Base-by-base conservation (phyloP, 2,888 invertebrate species). In the Scaptomyza tumidula region DNA sequence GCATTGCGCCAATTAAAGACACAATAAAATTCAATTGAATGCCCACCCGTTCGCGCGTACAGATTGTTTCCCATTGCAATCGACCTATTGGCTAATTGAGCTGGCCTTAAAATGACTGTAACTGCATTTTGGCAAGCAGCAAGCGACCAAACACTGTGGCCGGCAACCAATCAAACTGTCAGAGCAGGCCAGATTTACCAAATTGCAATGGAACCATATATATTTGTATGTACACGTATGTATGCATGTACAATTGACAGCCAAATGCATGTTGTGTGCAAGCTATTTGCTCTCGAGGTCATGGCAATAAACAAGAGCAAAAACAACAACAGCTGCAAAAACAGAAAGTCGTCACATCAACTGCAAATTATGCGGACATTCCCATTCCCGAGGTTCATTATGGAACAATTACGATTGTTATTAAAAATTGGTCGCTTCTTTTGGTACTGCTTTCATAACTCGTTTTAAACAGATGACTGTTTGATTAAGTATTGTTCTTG, bases 1-100 rank as follows among this genome's bases (percentile, higher is more conserved):
- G 54, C 69, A 78, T 71, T 59, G 61, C 63, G 55, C 57, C 88
- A 86, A 86, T 83, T 84, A 88, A 86, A 86, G 87, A 80, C 88
- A 72, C 86, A 75, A 84, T 84, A 75, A 84, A 84, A 86, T 80
- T 78, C 84, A 83, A 88, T 84, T 71, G 88, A 46, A 54, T 35
- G 19, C 53, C 43, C 52, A 33, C 33, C 16, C 46, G 35, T 3
- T 9, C 10, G 33, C 33, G 33, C 41, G 16, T 10, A 16, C 41
- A 16, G 16, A n/a, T 24, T 24, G 31, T 53, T 70, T 39, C 19
- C 33, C 49, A 60, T 46, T 53, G 54, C 54, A 52, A 31, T 65
- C 72, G 27, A 50, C 14, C 41, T 24, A 52, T 29, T 31, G 60
- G 43, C 59, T 71, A 73, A 71, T 76, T 75, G 59, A 59, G 52